phyloP scores from a whole-genome alignment of 2,113 vertebrate species.

The Nematolebias whitei region DNA sequence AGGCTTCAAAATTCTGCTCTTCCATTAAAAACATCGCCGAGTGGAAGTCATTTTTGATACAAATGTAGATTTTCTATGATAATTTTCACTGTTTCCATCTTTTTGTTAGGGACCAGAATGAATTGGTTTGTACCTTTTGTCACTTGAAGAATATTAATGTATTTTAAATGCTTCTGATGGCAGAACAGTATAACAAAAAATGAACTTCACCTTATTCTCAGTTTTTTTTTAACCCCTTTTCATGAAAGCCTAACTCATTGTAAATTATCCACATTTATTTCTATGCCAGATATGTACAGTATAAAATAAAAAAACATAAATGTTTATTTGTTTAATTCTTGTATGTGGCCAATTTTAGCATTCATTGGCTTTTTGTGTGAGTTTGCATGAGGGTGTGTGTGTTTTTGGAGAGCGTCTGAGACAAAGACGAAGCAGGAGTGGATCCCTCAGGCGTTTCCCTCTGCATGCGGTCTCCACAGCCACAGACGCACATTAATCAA shows the following conservation, averaged over 20 bases:
- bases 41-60: background rate
- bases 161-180: background rate
- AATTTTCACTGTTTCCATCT: background rate
- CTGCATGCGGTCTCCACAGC: constrained; percentile 51
- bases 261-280: constrained; percentile 6
- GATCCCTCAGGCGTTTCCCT: constrained; percentile 55
- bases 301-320: too few species aligned
- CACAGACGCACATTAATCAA: constrained; percentile 68
- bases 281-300: background rate
- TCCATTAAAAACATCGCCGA: background rate
- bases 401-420: background rate
- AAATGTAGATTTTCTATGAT: background rate
- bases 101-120: fast-evolving
- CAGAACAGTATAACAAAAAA: background rate
- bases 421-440: constrained; percentile 19
- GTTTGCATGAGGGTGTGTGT: constrained; percentile 2
- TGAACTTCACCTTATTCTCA: background rate
- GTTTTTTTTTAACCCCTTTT: constrained; percentile 27
- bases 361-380: background rate
- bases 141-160: background rate
- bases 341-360: too few species aligned
- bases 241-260: constrained; percentile 31
- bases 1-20: background rate
- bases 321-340: background rate
- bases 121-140: background rate